These are phyloP conservation scores for Thalassoma bifasciatum DNA, from an alignment of 2,113 vertebrate genomes.

Conservation along the genomic window DNA sequence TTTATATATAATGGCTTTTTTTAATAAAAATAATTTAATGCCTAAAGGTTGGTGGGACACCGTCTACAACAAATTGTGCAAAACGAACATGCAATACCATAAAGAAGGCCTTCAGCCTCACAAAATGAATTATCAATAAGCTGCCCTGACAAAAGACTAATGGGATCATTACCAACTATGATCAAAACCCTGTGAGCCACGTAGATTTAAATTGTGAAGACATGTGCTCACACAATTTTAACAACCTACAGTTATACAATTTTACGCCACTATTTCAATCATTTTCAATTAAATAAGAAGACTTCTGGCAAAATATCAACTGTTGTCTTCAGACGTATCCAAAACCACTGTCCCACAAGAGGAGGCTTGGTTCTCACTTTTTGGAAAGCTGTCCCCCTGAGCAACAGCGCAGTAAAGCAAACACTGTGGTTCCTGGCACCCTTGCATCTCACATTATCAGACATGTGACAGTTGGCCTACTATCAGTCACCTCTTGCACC, in stretches of 20 bases:
- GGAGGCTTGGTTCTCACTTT: slow-evolving; percentile 28
- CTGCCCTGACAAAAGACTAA: background rate
- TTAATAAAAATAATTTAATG: slow-evolving; percentile 39
- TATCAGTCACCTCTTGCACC: slow-evolving; percentile 51
- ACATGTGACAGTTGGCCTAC: slow-evolving; percentile 61
- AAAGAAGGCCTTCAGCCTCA: slow-evolving; percentile 1
- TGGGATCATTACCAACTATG: slow-evolving; percentile 7
- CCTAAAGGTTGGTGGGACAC: slow-evolving; percentile 37
- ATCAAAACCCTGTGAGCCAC: background rate
- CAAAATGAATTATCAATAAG: slow-evolving; percentile 14
- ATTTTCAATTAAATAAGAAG: slow-evolving; percentile 14
- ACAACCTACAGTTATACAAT: slow-evolving; percentile 20
- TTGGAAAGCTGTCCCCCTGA: slow-evolving; percentile 46
- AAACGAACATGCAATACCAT: slow-evolving; percentile 13
- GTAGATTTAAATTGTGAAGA: slow-evolving; percentile 3
- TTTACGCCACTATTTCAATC: slow-evolving; percentile 16
- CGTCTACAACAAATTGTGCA: background rate
- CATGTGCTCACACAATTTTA: slow-evolving; percentile 24
- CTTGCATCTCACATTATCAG: slow-evolving; percentile 55
- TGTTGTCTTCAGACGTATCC: slow-evolving; percentile 22
- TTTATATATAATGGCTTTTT: too few species aligned
- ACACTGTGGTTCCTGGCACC: slow-evolving; percentile 55
- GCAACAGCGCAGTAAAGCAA: slow-evolving; percentile 49
- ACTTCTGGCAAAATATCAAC: slow-evolving; percentile 20
- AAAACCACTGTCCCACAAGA: slow-evolving; percentile 37